A percentile compares a stretch with the other conserved stretches of the same genome.
phyloP scores from a whole-genome alignment of 2,888 invertebrate species.

The Synanthedon tipuliformis region DNA sequence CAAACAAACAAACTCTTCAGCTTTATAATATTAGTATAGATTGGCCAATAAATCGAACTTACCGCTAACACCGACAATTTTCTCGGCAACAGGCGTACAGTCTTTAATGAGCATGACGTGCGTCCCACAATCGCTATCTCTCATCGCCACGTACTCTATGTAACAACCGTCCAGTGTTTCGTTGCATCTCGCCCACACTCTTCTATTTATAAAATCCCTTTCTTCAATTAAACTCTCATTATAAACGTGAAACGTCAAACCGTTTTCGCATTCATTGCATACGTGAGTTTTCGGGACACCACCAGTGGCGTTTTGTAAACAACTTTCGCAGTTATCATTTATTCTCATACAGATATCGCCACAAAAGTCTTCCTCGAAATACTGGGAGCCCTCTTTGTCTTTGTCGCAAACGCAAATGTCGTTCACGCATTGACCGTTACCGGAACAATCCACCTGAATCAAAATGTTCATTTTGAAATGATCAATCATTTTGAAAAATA shows the following conservation, averaged over 20 bases:
- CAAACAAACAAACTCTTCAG: too few relatives aligned
- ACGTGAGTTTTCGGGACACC: background rate
- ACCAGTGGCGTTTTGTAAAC: slow-evolving; percentile 20
- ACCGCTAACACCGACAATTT: slow-evolving; percentile 24
- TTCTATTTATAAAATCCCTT: slow-evolving; percentile 20
- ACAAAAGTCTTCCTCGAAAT: slow-evolving; percentile 39
- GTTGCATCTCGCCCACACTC: slow-evolving; percentile 40
- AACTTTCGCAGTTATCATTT: slow-evolving; percentile 24
- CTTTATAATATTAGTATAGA: too few relatives aligned
- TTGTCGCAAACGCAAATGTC: slow-evolving; percentile 37
- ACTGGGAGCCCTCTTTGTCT: slow-evolving; percentile 32
- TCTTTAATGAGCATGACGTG: slow-evolving; percentile 28
- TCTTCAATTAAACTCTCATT: slow-evolving; percentile 19
- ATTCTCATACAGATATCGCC: slow-evolving; percentile 36
- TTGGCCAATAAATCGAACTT: slow-evolving; percentile 9
- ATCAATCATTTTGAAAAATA: too few relatives aligned
- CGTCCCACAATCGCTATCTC: slow-evolving; percentile 13
- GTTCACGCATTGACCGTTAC: slow-evolving; percentile 44
- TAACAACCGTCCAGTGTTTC: slow-evolving; percentile 19
- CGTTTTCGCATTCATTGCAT: slow-evolving; percentile 13
- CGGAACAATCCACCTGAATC: slow-evolving; percentile 33
- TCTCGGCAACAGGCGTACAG: slow-evolving; percentile 7
- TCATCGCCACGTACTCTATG: slow-evolving; percentile 33
- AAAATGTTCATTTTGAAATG: too few relatives aligned
- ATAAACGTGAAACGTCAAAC: slow-evolving; percentile 13